Evolutionary conservation across 2,113 vertebrate species (phyloP).

Genomic region (Pterocles gutturalis): DNA sequence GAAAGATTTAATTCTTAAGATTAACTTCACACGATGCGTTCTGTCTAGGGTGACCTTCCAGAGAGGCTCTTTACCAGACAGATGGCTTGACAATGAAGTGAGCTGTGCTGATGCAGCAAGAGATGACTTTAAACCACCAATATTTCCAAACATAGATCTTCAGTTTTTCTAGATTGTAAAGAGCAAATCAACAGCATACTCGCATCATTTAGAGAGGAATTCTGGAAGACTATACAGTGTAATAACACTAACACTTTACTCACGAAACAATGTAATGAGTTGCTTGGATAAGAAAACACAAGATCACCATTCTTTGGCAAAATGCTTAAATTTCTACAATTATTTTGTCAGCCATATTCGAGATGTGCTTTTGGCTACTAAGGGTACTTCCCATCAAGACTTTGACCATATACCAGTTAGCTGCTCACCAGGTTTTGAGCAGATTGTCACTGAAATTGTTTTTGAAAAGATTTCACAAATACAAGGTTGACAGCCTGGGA

Average conservation of each 20-base stretch:
- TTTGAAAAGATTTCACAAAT: not conserved
- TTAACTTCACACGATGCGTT: not conserved
- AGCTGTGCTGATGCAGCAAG: not conserved
- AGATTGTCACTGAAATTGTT: not conserved
- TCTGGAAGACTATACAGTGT: not conserved
- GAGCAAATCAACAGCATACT: not conserved
- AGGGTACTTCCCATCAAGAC: not conserved
- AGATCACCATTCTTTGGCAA: not conserved
- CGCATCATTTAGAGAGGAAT: not conserved
- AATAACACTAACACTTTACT: not conserved
- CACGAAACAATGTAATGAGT: not conserved
- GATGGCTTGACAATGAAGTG: not conserved
- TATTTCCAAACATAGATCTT: not conserved
- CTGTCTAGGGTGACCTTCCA: not conserved
- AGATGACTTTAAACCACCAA: not conserved
- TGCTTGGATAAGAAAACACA: not conserved
- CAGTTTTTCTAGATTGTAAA: not conserved
- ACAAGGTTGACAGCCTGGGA: not conserved
- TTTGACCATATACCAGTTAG: not conserved
- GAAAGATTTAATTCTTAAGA: not conserved
- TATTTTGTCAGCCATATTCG: not conserved
- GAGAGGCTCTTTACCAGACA: not conserved
- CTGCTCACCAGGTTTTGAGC: not conserved
- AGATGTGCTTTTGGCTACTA: not conserved
- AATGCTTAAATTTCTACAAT: not conserved